Evolutionary conservation across 2,113 vertebrate species (phyloP).

Genomic region (Corydoras sp.): DNA sequence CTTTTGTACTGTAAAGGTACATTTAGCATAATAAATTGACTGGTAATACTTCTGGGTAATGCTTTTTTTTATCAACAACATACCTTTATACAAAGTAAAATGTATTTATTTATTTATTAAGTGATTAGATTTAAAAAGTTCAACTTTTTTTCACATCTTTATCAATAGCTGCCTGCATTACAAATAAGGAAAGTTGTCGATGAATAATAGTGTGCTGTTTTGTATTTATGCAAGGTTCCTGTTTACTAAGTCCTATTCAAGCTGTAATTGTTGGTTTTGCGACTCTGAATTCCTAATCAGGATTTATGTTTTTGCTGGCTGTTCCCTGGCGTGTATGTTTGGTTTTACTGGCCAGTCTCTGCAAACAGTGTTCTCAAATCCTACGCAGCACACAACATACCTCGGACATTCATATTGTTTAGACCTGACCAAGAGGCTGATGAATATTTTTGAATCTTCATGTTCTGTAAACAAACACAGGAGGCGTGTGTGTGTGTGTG

Average conservation of each 20-base stretch:
- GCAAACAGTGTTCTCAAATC: conserved; percentile 51
- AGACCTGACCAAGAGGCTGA: conserved; percentile 46
- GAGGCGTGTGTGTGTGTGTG: conserved; percentile 1
- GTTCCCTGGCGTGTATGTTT: conserved; percentile 43
- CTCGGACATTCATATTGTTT: conserved; percentile 47
- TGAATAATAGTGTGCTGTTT: conserved; percentile 38
- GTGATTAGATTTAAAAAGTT: too few relatives aligned
- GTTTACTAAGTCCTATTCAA: conserved; percentile 50
- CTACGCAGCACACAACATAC: conserved; percentile 38
- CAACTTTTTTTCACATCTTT: too few relatives aligned
- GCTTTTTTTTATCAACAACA: too few relatives aligned
- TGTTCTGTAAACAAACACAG: conserved; percentile 17
- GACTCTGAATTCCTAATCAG: conserved; percentile 52
- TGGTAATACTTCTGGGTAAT: too few relatives aligned
- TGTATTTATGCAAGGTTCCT: conserved; percentile 44
- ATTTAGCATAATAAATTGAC: too few relatives aligned
- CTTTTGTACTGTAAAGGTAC: too few relatives aligned
- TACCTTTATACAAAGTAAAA: too few relatives aligned
- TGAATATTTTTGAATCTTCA: conserved; percentile 33
- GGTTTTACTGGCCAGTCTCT: conserved; percentile 44
- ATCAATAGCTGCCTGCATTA: background rate
- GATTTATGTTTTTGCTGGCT: conserved; percentile 47
- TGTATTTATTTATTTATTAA: too few relatives aligned
- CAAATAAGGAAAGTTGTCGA: conserved; percentile 1
- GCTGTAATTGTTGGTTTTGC: conserved; percentile 55